Evolutionary conservation across 1,140 invertebrate species (phyloP).

Genomic region (Penaeus vannamei): DNA sequence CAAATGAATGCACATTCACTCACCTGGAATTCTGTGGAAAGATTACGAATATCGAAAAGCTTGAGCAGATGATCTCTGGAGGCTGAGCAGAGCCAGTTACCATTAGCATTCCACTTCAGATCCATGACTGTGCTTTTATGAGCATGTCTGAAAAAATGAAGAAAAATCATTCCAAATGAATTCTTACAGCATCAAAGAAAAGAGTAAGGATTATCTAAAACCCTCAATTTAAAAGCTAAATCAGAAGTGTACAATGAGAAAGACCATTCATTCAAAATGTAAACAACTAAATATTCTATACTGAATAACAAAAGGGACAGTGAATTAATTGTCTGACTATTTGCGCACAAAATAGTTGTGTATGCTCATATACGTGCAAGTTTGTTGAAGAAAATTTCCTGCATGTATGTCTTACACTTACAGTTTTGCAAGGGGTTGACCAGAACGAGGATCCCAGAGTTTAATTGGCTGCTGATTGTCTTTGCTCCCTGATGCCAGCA

Average conservation of each 20-base stretch:
- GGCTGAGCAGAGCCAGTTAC: conserved; percentile 99
- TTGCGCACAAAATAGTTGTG: too few species aligned
- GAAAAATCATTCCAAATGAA: not conserved
- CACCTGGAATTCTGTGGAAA: conserved; percentile 73
- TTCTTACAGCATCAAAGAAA: not conserved
- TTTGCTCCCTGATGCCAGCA: conserved; percentile 98
- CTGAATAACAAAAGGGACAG: conserved; percentile 37
- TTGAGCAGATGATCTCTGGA: conserved; percentile 98
- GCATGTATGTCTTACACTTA: conserved; percentile 70
- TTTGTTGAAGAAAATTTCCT: not conserved
- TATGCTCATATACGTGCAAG: not conserved
- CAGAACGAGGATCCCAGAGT: conserved; percentile 98
- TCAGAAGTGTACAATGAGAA: too few species aligned
- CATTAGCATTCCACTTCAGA: conserved; percentile 98
- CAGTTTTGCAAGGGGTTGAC: conserved; percentile 80
- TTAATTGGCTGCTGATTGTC: conserved; percentile 99
- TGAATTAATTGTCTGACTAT: not conserved
- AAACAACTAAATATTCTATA: too few species aligned
- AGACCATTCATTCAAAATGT: too few species aligned
- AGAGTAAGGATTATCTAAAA: not conserved
- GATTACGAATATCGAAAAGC: conserved; percentile 97
- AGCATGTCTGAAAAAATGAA: conserved; percentile 81
- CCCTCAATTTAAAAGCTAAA: too few species aligned
- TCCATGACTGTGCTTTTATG: conserved; percentile 99
- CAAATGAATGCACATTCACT: too few species aligned